These are phyloP conservation scores for Catostylus mosaicus DNA, from an alignment of 30 jellyfish, hydroid and myxozoan genomes.

Conservation along the genomic window DNA sequence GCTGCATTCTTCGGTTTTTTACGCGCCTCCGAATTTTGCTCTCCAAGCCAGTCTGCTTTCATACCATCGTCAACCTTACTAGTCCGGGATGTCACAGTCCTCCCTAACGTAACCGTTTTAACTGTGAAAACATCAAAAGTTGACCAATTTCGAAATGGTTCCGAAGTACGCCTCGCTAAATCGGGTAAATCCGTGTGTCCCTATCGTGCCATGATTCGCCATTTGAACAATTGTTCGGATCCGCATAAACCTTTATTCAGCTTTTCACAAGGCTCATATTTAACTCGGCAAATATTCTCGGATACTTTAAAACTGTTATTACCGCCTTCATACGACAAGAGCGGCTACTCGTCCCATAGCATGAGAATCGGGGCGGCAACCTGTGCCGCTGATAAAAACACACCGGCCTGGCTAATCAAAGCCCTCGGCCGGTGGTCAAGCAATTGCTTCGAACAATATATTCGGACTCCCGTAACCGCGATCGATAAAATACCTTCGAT, in stretches of 20 bases:
- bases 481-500: background rate
- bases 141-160: slow-evolving; percentile 1
- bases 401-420: background rate
- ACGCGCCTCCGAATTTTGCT: slow-evolving; percentile 1
- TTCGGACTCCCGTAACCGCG: background rate
- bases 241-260: background rate
- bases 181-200: background rate
- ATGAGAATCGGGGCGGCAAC: slow-evolving; percentile 1
- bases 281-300: background rate
- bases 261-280: background rate
- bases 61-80: background rate
- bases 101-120: background rate
- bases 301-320: background rate
- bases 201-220: background rate
- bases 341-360: background rate
- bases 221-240: background rate
- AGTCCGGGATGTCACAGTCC: background rate
- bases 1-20: background rate
- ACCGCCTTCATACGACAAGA: background rate
- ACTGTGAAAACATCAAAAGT: background rate
- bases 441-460: background rate
- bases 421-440: background rate
- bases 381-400: background rate
- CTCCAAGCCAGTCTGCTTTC: background rate
- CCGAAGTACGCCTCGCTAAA: background rate